Evolutionary conservation across 2,113 vertebrate species (phyloP).

Genomic region (Amblyornis subalaris): DNA sequence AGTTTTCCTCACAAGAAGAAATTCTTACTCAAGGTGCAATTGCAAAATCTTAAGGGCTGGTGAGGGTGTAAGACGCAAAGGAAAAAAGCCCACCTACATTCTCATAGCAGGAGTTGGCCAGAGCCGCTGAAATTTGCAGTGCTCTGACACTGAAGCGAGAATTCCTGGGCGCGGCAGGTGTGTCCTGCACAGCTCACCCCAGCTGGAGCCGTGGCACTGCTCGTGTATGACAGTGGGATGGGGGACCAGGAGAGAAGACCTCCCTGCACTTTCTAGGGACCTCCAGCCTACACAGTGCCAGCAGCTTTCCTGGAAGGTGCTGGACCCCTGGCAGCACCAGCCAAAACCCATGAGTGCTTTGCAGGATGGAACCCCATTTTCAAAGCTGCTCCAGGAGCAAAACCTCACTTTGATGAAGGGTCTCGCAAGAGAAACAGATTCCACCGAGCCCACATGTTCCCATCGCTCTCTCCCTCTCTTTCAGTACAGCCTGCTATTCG

Average conservation of each 20-base stretch:
- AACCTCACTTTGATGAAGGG: background rate
- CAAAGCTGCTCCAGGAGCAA: background rate
- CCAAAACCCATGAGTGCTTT: background rate
- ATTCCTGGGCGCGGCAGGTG: background rate
- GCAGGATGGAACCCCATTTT: background rate
- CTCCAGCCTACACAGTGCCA: background rate
- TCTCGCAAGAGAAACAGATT: fast-evolving
- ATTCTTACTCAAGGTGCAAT: background rate
- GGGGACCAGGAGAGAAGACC: fast-evolving
- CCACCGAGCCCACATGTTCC: background rate
- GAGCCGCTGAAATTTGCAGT: fast-evolving
- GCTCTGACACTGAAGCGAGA: background rate
- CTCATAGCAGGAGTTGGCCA: background rate
- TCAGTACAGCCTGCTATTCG: background rate
- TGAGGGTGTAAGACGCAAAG: background rate
- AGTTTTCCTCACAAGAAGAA: background rate
- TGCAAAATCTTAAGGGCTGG: background rate
- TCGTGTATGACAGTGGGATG: fast-evolving
- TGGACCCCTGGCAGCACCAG: background rate
- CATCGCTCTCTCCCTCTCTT: background rate
- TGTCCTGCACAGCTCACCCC: background rate
- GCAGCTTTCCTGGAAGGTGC: background rate
- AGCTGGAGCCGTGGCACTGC: background rate
- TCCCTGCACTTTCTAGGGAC: background rate
- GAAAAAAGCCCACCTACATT: background rate